phyloP scores from a whole-genome alignment of 2,113 vertebrate genomes.

The Haemorhous mexicanus region DNA sequence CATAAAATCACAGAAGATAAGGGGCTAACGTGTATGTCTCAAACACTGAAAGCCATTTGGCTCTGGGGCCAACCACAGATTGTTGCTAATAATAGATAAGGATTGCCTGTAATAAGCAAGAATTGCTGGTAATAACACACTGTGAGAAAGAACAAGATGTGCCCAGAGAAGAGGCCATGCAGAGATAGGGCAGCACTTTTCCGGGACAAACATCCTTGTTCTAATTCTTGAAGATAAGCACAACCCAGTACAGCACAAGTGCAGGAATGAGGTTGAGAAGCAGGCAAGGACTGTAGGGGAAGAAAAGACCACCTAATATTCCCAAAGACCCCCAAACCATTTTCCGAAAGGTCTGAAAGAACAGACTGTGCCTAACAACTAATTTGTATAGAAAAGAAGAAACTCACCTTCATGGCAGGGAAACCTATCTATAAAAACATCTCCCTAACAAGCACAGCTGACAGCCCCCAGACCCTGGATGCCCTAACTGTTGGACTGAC shows the following conservation, averaged over 20 bases:
- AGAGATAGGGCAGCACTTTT: neutral
- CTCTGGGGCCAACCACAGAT: neutral
- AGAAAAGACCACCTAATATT: neutral
- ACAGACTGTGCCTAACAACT: neutral
- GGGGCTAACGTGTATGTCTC: neutral
- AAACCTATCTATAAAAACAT: neutral
- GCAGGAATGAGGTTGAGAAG: neutral
- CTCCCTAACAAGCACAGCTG: rapidly evolving
- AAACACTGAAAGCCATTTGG: neutral
- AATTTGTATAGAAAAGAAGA: neutral
- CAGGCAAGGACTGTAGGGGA: neutral
- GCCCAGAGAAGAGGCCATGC: neutral
- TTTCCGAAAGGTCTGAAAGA: neutral
- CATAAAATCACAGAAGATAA: neutral
- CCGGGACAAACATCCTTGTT: neutral
- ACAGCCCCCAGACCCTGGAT: rapidly evolving
- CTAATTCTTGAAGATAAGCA: neutral
- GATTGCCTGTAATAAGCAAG: neutral
- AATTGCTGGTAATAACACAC: neutral
- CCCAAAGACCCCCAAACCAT: neutral
- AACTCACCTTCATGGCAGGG: neutral
- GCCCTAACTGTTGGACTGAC: neutral
- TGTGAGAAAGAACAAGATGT: neutral
- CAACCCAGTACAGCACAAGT: neutral
- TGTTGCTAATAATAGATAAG: neutral